Conservation (phyloP, 2,797 vertebrate genomes). For the Hephaestus fuliginosus region DNA sequence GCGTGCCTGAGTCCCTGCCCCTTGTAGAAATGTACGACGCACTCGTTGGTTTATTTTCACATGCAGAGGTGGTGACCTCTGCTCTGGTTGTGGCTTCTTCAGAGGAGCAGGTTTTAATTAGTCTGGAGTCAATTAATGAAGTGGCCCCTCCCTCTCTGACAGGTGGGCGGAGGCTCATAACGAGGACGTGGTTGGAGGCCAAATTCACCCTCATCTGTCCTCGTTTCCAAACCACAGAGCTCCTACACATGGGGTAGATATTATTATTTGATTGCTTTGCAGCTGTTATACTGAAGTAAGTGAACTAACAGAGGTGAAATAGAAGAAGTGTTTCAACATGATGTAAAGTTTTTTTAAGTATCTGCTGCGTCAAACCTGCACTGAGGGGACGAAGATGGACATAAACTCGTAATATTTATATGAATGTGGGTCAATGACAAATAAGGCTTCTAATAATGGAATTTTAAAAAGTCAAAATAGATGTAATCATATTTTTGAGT, state of each 20-base stretch:
- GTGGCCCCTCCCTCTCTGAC: neutral
- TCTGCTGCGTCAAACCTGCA: neutral
- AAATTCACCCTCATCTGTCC: constrained; percentile 16
- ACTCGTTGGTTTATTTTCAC: constrained; percentile 43
- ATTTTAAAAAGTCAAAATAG: too few species aligned
- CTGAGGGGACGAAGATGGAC: neutral
- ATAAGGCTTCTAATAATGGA: too few species aligned
- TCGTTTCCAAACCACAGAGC: constrained; percentile 14
- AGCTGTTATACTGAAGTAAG: neutral
- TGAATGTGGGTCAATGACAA: too few species aligned
- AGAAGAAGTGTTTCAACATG: neutral
- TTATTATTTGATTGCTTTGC: too few species aligned
- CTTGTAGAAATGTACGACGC: constrained; percentile 22
- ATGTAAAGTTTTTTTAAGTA: neutral
- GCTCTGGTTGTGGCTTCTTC: constrained; percentile 39
- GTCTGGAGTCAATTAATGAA: constrained; percentile 20
- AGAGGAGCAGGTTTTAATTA: constrained; percentile 49
- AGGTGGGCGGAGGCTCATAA: constrained; percentile 2
- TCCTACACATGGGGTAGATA: neutral
- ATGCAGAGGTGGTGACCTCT: constrained; percentile 40
- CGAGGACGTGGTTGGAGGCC: neutral
- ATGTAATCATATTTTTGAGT: too few species aligned
- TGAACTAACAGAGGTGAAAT: neutral
- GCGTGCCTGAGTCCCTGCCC: constrained; percentile 19
- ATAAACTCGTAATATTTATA: neutral